phyloP scores from a whole-genome alignment of 2,888 invertebrate genomes.

The Scelioninae gen. 2 region DNA sequence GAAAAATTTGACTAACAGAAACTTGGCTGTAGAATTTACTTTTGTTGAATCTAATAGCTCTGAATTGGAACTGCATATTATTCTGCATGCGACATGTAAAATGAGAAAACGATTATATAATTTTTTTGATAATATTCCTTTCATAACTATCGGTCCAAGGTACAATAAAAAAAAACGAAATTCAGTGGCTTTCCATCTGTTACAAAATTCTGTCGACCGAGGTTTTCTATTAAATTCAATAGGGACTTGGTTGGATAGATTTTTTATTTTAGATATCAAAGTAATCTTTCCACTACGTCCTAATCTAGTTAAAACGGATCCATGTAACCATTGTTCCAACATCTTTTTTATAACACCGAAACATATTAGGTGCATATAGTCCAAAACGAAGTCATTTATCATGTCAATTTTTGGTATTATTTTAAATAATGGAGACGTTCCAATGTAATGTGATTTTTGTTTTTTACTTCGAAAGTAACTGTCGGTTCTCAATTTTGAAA shows the following conservation, averaged over 20 bases:
- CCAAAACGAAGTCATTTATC: conserved; percentile 51
- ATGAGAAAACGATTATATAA: conserved; percentile 34
- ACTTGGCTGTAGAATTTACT: too few species aligned
- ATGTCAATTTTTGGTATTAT: conserved; percentile 54
- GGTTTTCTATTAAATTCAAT: conserved; percentile 37
- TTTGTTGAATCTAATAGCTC: too few species aligned
- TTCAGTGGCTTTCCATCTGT: conserved; percentile 36
- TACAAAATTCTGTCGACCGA: conserved; percentile 3
- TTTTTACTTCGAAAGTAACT: conserved; percentile 48
- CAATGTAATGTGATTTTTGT: conserved; percentile 54
- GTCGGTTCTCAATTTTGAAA: conserved; percentile 23
- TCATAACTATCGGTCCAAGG: conserved; percentile 35
- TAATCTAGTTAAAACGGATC: too few species aligned
- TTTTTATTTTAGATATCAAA: conserved; percentile 19
- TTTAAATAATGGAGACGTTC: conserved; percentile 51
- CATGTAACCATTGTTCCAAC: conserved; percentile 55
- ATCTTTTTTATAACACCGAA: conserved; percentile 59
- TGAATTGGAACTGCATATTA: conserved; percentile 36
- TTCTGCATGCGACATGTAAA: conserved; percentile 40
- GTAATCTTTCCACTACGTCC: conserved; percentile 1
- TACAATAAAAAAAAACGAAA: conserved; percentile 34
- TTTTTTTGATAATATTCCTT: conserved; percentile 6
- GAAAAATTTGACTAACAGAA: conserved; percentile 4
- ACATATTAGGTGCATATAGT: conserved; percentile 59
- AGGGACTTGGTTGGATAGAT: conserved; percentile 23